Base-by-base conservation (phyloP, 2,888 invertebrate genomes). In the Vesta saturnalis region DNA sequence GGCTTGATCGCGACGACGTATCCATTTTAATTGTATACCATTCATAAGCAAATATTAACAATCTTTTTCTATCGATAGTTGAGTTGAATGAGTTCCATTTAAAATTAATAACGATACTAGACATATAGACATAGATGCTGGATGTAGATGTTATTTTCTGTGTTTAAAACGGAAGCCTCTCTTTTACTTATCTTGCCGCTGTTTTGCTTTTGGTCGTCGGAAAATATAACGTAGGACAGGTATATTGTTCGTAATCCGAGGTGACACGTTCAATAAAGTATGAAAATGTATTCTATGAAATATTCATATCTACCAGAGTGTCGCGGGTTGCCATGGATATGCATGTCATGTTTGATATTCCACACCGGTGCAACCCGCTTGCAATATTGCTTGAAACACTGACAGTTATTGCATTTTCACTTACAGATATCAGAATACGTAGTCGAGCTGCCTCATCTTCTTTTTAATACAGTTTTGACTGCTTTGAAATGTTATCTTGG, bases 181-280 rank as follows among this genome's bases (percentile, higher is more conserved):
- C 18, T 64, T 69, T 56, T 65, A 58, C 54, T 60, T 60, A 69
- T 64, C 64, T 69, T 57, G 67, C 49, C 55, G 70, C 60, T 60
- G 67, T 67, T 67, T 66, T 64, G 65, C 69, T 69, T 52, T 52
- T 57, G 60, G 54, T 65, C 59, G 60, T 52, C 59, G 69, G 69
- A 64, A 65, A 69, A 69, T 69, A 69, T 69, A 72, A 70, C 72
- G 71, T 62, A 68, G 77, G 78, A 82, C 83, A 83, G 83, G 83
- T 83, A 82, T 83, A 83, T 84, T 83, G 83, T 83, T 82, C 82
- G 81, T 84, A 84, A 84, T 84, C 83, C 82, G 80, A 83, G 83
- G 83, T 84, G 84, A 84, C 84, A 84, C 81, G 82, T 84, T 84
- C 84, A 84, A 84, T 84, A 84, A 84, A 84, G 84, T 84, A 84